Conservation (phyloP, 2,797 vertebrate genomes). For the Benthosema pterotum region DNA sequence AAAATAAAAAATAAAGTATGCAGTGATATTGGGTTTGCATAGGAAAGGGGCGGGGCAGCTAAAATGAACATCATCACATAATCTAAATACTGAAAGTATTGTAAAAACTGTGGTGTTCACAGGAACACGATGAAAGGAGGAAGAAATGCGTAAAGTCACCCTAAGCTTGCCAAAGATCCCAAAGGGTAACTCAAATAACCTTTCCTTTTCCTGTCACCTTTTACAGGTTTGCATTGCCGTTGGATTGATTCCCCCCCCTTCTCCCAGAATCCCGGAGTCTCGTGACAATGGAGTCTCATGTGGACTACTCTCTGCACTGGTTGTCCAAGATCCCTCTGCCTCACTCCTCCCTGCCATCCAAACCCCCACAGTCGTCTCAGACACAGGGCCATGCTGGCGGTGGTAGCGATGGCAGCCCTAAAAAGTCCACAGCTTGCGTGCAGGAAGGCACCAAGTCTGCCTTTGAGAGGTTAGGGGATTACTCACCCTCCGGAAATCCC, state of each 20-base stretch:
- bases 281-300: conserved; percentile 74
- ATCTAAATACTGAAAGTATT: too few relatives aligned
- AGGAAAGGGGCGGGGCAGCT: too few relatives aligned
- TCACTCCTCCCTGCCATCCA: too few relatives aligned
- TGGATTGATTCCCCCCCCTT: conserved; percentile 35
- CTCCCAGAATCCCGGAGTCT: conserved; percentile 29
- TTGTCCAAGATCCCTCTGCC: conserved; percentile 59
- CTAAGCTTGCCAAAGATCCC: conserved; percentile 9
- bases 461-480: conserved; percentile 25
- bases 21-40: too few relatives aligned
- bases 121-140: too few relatives aligned
- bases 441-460: too few relatives aligned
- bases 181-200: conserved; percentile 48
- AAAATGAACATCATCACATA: too few relatives aligned
- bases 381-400: conserved; percentile 35
- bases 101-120: too few relatives aligned
- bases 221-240: conserved; percentile 64
- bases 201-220: conserved; percentile 43
- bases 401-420: conserved; percentile 18
- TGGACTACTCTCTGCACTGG: conserved; percentile 78
- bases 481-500: background rate
- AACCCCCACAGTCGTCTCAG: conserved; percentile 44
- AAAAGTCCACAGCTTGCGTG: conserved; percentile 1
- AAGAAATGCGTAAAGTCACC: too few relatives aligned
- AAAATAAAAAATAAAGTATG: too few relatives aligned